Conservation (phyloP, 1,140 invertebrate species). For the Drosophila santomea region DNA sequence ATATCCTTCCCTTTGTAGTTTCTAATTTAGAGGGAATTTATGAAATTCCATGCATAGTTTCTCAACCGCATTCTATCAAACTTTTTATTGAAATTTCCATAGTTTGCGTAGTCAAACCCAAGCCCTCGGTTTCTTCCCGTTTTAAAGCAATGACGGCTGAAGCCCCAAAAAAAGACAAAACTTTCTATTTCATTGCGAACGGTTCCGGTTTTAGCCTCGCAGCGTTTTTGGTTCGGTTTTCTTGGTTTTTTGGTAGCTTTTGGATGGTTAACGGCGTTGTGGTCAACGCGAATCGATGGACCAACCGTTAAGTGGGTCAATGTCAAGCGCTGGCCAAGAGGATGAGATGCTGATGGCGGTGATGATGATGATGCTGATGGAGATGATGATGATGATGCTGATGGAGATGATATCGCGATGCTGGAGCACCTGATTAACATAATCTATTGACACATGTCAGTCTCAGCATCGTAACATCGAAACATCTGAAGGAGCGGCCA, state of each 20-base stretch:
- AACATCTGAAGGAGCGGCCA: slow-evolving; percentile 3
- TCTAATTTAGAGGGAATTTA: neutral
- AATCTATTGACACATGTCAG: slow-evolving; percentile 48
- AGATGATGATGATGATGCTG: too few species aligned
- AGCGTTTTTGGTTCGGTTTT: slow-evolving; percentile 5
- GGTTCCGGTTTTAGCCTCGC: slow-evolving; percentile 66
- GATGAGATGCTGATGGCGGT: slow-evolving; percentile 1
- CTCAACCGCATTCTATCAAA: slow-evolving; percentile 12
- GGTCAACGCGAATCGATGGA: slow-evolving; percentile 68
- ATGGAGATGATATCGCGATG: slow-evolving; percentile 48
- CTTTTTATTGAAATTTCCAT: slow-evolving; percentile 14
- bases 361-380: too few species aligned
- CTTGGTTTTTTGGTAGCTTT: slow-evolving; percentile 38
- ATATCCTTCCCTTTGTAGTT: too few species aligned
- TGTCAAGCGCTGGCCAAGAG: slow-evolving; percentile 57
- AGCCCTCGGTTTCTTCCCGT: slow-evolving; percentile 10
- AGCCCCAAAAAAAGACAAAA: slow-evolving; percentile 55
- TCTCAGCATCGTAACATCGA: neutral
- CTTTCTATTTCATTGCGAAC: slow-evolving; percentile 73
- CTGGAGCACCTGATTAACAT: slow-evolving; percentile 58
- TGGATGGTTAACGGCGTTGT: slow-evolving; percentile 47
- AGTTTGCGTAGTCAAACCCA: neutral
- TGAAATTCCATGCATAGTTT: neutral
- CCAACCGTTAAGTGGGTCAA: slow-evolving; percentile 71
- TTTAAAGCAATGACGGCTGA: slow-evolving; percentile 12